Percentiles rank a stretch among this genome's conserved stretches.
Evolutionary conservation across 2,888 invertebrate genomes (phyloP).

Genomic region (Parapristionchus giblindavisi): DNA sequence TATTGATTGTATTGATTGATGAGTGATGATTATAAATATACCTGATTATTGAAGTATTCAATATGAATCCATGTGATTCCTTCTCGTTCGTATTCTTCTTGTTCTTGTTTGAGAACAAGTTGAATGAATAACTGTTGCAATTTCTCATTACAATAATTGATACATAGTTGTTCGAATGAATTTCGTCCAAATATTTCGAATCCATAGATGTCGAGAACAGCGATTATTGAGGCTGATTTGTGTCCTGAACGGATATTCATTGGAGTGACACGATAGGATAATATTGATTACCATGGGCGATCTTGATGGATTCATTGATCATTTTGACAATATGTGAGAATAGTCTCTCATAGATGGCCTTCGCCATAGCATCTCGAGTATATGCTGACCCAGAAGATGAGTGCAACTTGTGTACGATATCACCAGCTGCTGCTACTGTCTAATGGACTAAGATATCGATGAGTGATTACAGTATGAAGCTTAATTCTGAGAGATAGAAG

Average conservation of each 20-base stretch:
- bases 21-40: constrained; percentile 23
- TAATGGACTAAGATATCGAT: constrained; percentile 70
- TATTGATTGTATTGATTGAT: background rate
- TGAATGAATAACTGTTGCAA: constrained; percentile 97
- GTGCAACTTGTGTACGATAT: constrained; percentile 89
- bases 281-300: constrained; percentile 15
- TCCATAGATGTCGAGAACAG: constrained; percentile 96
- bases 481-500: background rate
- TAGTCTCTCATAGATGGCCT: constrained; percentile 88
- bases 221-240: constrained; percentile 79
- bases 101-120: constrained; percentile 94
- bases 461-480: background rate
- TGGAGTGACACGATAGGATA: background rate
- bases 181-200: constrained; percentile 97
- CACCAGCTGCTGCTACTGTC: constrained; percentile 90
- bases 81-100: constrained; percentile 93
- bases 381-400: constrained; percentile 85
- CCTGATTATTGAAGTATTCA: constrained; percentile 94
- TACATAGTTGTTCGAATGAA: constrained; percentile 93
- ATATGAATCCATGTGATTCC: constrained; percentile 80
- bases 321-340: constrained; percentile 92
- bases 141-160: constrained; percentile 98
- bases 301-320: constrained; percentile 85
- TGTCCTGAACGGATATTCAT: constrained; percentile 2
- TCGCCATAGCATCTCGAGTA: constrained; percentile 90